These are phyloP conservation scores for Oryctolagus cuniculus DNA, from an alignment of 2,113 vertebrate genomes.

Conservation along the genomic window DNA sequence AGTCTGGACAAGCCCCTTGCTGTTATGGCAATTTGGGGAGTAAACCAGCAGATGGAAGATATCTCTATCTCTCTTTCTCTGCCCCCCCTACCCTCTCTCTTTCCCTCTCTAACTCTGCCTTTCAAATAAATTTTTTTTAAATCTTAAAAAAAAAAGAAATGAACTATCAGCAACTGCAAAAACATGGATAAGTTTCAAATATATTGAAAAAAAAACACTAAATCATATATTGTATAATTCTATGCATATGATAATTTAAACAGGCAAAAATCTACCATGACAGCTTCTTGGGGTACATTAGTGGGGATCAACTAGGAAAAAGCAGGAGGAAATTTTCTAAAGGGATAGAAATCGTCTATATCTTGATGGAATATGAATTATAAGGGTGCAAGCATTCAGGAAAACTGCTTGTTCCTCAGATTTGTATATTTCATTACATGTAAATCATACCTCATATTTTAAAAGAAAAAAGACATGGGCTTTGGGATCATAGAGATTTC, in stretches of 20 bases:
- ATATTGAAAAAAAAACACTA: constrained; percentile 31
- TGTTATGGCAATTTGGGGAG: too few species aligned
- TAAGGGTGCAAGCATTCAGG: background rate
- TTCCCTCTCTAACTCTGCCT: too few species aligned
- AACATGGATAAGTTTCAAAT: constrained; percentile 2
- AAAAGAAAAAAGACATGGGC: constrained; percentile 9
- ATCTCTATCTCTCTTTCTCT: too few species aligned
- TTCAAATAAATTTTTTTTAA: too few species aligned
- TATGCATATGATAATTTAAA: constrained; percentile 43
- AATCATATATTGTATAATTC: background rate
- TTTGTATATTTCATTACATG: background rate
- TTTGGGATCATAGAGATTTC: constrained; percentile 47
- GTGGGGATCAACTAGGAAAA: background rate
- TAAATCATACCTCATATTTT: constrained; percentile 48
- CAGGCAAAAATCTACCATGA: constrained; percentile 1
- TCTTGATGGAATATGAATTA: background rate
- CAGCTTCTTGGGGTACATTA: background rate
- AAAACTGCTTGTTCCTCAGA: constrained; percentile 45
- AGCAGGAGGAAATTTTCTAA: constrained; percentile 43
- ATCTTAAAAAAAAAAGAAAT: background rate
- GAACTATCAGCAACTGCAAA: constrained; percentile 15
- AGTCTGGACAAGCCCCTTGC: too few species aligned
- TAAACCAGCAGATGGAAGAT: too few species aligned
- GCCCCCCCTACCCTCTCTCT: too few species aligned
- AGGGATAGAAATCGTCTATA: constrained; percentile 38